Evolutionary conservation across 2,113 vertebrate species (phyloP).

Genomic region (Glaucomys volans): DNA sequence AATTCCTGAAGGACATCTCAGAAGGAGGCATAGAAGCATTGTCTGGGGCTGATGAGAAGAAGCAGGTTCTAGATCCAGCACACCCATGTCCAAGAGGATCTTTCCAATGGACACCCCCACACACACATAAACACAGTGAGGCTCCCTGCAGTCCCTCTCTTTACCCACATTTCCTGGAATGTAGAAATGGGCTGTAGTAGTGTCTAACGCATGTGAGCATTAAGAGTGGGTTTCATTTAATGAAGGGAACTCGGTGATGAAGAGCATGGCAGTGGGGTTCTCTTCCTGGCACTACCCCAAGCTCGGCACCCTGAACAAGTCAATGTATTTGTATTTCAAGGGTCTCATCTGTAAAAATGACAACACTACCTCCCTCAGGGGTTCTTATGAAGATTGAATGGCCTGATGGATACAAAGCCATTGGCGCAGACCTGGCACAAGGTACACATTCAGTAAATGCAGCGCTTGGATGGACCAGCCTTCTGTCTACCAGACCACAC

Average conservation of each 20-base stretch:
- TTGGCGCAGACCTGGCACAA: neutral
- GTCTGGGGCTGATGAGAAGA: neutral
- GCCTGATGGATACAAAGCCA: neutral
- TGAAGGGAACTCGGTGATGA: neutral
- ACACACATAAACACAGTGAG: neutral
- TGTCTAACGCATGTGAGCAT: too few species aligned
- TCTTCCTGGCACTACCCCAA: too few species aligned
- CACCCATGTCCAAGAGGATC: neutral
- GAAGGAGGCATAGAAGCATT: neutral
- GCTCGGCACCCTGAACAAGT: neutral
- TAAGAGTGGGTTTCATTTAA: neutral
- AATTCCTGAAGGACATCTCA: neutral
- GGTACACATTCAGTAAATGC: neutral
- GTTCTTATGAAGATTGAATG: neutral
- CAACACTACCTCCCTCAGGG: neutral
- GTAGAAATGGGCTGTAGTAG: too few species aligned
- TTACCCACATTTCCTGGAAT: neutral
- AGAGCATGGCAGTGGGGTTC: neutral
- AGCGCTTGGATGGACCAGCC: too few species aligned
- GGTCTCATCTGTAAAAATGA: neutral
- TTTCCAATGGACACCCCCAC: neutral
- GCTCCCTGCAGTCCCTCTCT: neutral
- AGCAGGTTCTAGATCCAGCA: neutral
- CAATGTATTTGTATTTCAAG: neutral
- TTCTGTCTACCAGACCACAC: neutral